Base-by-base conservation (phyloP, 2,797 vertebrate genomes). In the Onychomys arenicola region DNA sequence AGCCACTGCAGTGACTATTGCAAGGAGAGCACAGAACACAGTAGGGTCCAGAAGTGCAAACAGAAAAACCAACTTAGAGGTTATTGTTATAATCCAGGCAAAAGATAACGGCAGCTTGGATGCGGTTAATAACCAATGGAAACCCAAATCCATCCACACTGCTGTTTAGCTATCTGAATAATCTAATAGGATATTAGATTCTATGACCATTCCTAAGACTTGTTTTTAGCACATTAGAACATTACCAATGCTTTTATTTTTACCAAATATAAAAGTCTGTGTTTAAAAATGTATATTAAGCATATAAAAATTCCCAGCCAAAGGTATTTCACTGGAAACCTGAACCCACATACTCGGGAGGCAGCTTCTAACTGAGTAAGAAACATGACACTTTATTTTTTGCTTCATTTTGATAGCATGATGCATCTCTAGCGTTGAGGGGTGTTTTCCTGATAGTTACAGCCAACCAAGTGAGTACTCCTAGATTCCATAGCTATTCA, bases 201-300 rank as follows among this genome's bases (percentile, higher is more conserved):
- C 2, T 82, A 19, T 76, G 69, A 2, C 43, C 80, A 57, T 25
- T 89, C 83, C 81, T 84, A 88, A 80, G 81, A 19, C 37, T 91
- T 43, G 21, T 83, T 93, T 89, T 95, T 16, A 80, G 73, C 40
- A 84, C 57, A 6, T 21, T 90, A 8, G 10, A 25, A 80, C 86
- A 52, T 46, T 61, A 59, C 9, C 11, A 40, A n/a, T 69, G 85
- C 80, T 91, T 94, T 76, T 59, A 57, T 57, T 96, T 92, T 93
- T 3, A 81, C 52, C 69, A 81, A 78, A 87, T 88, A 76, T n/a
- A 37, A n/a, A 95, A 77, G 29, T 27, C 19, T 76, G 1, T 69
- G 7, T 52, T 87, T 91, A 40, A 80, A 86, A 92, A 94, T 69
- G 17, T 61, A 16, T 13, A 10, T 55, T 43, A 49, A 89, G 4